Conservation (phyloP, 2,113 vertebrate genomes). For the Nettapus auritus region DNA sequence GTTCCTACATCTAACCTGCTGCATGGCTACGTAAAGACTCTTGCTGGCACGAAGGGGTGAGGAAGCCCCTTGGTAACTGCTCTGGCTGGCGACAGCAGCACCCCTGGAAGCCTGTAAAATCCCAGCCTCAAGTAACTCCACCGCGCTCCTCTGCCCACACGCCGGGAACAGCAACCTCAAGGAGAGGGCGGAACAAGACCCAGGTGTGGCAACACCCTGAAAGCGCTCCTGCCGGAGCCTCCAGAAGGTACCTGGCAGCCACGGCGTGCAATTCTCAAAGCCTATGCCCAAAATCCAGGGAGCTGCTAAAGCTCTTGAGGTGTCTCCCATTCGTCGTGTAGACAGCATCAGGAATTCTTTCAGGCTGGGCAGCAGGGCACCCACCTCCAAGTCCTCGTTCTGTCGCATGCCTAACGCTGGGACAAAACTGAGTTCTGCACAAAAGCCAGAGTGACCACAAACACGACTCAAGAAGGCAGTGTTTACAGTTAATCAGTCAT, state of each 20-base stretch:
- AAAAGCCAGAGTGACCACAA: neutral
- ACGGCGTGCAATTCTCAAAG: rapidly evolving
- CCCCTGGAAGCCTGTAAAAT: neutral
- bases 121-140: rapidly evolving
- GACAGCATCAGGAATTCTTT: neutral
- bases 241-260: neutral
- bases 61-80: neutral
- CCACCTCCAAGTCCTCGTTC: neutral
- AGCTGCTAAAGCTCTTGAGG: neutral
- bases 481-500: neutral
- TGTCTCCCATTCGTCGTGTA: neutral
- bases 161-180: slow-evolving; percentile 23
- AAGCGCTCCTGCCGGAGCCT: neutral
- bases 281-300: neutral
- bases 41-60: neutral
- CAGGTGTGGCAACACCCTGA: neutral
- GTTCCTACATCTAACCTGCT: neutral
- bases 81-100: neutral
- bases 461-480: rapidly evolving
- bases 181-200: neutral
- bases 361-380: neutral
- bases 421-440: neutral
- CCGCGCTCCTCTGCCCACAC: neutral
- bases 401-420: neutral
- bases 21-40: rapidly evolving